Conservation (phyloP, 2,888 invertebrate species). For the Sclerodermus sp. region DNA sequence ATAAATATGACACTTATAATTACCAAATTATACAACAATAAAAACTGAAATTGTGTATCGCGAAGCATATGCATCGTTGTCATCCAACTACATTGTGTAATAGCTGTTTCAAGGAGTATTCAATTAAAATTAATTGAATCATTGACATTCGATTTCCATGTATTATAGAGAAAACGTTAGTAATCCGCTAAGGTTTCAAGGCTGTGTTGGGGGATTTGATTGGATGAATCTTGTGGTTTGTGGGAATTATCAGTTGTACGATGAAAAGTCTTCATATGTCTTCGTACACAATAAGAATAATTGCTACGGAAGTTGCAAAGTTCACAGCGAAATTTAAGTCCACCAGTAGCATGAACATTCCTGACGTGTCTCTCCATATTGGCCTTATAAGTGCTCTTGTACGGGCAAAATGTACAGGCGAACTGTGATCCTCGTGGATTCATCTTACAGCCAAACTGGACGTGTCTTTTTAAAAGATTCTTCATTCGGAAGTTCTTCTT, state of each 20-base stretch:
- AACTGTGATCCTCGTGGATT: conserved; percentile 46
- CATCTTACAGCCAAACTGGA: conserved; percentile 38
- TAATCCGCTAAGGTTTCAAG: too few species aligned
- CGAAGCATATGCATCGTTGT: too few species aligned
- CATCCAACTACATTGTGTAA: too few species aligned
- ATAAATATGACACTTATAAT: too few species aligned
- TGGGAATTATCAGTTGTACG: background rate
- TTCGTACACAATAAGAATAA: conserved; percentile 47
- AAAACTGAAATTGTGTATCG: too few species aligned
- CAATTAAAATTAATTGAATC: too few species aligned
- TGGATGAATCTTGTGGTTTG: conserved; percentile 1
- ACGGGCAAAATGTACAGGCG: conserved; percentile 54
- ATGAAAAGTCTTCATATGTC: conserved; percentile 49
- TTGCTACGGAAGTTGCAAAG: conserved; percentile 49
- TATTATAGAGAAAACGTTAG: too few species aligned
- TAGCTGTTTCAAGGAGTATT: too few species aligned
- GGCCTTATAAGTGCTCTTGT: conserved; percentile 53
- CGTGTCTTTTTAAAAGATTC: conserved; percentile 36
- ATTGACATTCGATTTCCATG: too few species aligned
- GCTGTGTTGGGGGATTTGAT: conserved; percentile 1
- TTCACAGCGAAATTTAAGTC: conserved; percentile 38
- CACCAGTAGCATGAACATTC: conserved; percentile 42
- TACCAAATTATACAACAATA: too few species aligned
- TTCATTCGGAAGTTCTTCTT: conserved; percentile 35
- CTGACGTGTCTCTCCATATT: conserved; percentile 53